Evolutionary conservation across 2,888 invertebrate genomes (phyloP), one percentile per base, ranked within the genome.

Genomic region (Polyploca ridens): DNA sequence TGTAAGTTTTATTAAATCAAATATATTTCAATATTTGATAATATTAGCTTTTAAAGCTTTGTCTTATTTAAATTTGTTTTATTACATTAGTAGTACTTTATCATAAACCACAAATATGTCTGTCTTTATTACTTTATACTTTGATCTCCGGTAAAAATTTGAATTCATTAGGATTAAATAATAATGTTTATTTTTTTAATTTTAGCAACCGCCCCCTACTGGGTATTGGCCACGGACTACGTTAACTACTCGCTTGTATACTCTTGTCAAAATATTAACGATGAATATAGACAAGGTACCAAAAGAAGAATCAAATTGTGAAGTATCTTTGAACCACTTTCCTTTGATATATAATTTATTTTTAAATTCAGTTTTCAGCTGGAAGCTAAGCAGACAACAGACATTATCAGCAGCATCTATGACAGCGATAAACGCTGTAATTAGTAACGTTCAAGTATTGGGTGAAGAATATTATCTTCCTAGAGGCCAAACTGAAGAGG

Each of bases 201-300:
- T 81, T 7, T 76, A 90, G 89, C 77, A 10, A 77, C 80, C 3
- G 75, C 78, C 0, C 75, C 85, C 13, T 90, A 89, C 65, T 91
- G 90, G 88, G 83, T 90, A 3, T 68, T 90, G 38, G 81, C 91
- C 14, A 96, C 96, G 0, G 96, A 96, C 82, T 96, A 96, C 78
- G 79, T 79, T 0, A 89, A 89, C 62, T 96, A 95, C 75, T 90
- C 96, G 0, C 92, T 96, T 0, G 95, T 96, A 0, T 96, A 96
- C 91, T 95, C 96, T 27, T 96, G 96, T 77, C 81, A 81, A 7
- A 94, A 95, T 70, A 82, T 95, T 41, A 84, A 91, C 67, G 65
- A 67, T 0, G 84, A 87, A 60, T 69, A 71, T 46, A 83, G 81
- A 70, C 79, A 83, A 82, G 89, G 90, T 58, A 58, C 16, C 33